phyloP scores from a whole-genome alignment of 2,113 vertebrate species.

The Ranitomeya variabilis region DNA sequence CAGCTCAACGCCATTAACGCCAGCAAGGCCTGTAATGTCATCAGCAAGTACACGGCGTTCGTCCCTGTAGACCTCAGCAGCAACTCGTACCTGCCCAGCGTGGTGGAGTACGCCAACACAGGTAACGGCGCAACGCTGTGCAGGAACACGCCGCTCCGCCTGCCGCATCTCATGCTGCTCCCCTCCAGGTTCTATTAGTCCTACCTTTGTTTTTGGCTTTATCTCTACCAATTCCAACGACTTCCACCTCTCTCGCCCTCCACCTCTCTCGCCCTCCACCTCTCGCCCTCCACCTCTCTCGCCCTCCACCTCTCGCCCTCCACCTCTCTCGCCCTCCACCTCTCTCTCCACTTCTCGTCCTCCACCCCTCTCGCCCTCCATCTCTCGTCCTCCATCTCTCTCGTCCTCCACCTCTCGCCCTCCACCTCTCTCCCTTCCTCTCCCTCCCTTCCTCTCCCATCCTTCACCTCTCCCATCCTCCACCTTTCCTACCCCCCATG shows the following conservation, averaged over 20 bases:
- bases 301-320: no score
- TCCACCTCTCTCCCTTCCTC: no score
- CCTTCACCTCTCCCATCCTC: no score
- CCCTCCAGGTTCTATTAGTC: neutral
- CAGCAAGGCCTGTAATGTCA: conserved; percentile 90
- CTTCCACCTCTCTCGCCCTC: neutral
- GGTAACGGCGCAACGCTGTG: conserved; percentile 68
- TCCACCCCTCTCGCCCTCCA: no score
- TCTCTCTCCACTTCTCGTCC: neutral
- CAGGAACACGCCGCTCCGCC: neutral
- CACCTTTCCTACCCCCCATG: no score
- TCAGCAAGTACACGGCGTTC: conserved; percentile 91
- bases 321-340: no score
- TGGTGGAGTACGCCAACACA: conserved; percentile 77
- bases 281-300: conserved; percentile 10
- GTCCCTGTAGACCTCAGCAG: conserved; percentile 87
- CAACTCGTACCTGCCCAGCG: conserved; percentile 80
- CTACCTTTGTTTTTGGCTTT: neutral
- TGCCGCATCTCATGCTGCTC: neutral
- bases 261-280: no score
- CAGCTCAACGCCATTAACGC: conserved; percentile 85
- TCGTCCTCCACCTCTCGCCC: no score
- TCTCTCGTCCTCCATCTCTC: no score
- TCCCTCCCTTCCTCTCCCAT: no score
- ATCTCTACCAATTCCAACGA: neutral